Evolutionary conservation across 2,797 vertebrate genomes (phyloP), one percentile per base, ranked within the genome.

Genomic region (Pitangus sulphuratus): DNA sequence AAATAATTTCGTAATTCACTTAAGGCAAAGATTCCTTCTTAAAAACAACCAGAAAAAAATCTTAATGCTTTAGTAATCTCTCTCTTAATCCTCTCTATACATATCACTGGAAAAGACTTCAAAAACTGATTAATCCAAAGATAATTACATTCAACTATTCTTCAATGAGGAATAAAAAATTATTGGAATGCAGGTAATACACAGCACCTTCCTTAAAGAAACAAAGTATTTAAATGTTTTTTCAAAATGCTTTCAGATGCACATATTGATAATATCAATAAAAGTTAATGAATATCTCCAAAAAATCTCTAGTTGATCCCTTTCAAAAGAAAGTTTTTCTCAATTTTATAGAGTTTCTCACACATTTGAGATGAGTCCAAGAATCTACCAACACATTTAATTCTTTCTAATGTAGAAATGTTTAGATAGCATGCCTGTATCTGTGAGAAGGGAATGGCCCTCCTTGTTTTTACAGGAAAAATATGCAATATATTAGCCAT

Each of bases 101-200:
- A 21, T 87, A 80, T 53, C 64, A 89, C 21, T 72, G 68, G 61
- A 87, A 95, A 84, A 84, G 50, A 92, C 60, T 80, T 92, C 26
- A 92, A 84, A 92, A 95, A 64, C 47, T 60, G 71, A 82, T 96
- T 89, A 91, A 95, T 95, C 48, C 81, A 64, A 70, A 90, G 40
- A 94, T 70, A 94, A 95, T 93, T 87, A 84, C 26, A 64, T 19
- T 87, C 60, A 85, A 44, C 47, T 74, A 31, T 80, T 85, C 48
- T 60, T 68, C 68, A 57, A 1, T 60, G 54, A 83, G 16, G 28
- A 89, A 71, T 53, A 83, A 86, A 69, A 90, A 72, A 24, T 8
- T 37, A 65, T 15, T 58, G 76, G 37, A 93, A 93, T 39, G 53
- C 54, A 72, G 47, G n/a, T 88, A 91, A 94, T 15, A 50, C 9